These are phyloP conservation scores for Steinernema scapterisci DNA, from an alignment of 2,888 invertebrate genomes.

Conservation along the genomic window DNA sequence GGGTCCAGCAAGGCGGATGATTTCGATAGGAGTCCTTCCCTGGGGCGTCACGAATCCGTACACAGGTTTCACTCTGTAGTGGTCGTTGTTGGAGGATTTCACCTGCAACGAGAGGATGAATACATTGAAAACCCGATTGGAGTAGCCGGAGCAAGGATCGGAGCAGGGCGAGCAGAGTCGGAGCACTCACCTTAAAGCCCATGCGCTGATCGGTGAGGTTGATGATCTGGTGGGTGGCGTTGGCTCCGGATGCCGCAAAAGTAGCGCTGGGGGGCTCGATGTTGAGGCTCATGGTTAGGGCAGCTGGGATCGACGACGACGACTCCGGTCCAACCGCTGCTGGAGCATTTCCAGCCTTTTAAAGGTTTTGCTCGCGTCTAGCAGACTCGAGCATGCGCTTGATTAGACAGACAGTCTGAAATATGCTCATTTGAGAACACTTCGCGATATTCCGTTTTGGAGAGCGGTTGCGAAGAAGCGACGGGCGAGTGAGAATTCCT, in stretches of 20 bases:
- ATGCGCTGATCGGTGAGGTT: slow-evolving; percentile 46
- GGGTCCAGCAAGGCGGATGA: slow-evolving; percentile 40
- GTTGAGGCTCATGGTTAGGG: slow-evolving; percentile 45
- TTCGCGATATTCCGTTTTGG: no score
- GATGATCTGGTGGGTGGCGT: slow-evolving; percentile 47
- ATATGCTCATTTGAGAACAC: no score
- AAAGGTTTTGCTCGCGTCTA: neutral
- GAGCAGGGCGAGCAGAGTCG: neutral
- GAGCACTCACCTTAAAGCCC: slow-evolving; percentile 49
- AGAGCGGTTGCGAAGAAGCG: no score
- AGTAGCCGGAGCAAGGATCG: no score
- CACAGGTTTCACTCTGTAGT: slow-evolving; percentile 56
- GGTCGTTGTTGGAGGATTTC: slow-evolving; percentile 54
- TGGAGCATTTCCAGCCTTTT: neutral
- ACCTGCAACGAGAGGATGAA: slow-evolving; percentile 38
- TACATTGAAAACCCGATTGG: no score
- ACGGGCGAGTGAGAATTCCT: no score
- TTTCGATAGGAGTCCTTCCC: slow-evolving; percentile 38
- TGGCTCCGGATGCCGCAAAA: slow-evolving; percentile 52
- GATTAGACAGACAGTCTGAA: no score
- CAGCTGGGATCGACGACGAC: neutral
- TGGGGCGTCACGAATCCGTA: slow-evolving; percentile 50
- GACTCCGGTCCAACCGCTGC: neutral
- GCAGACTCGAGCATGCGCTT: neutral
- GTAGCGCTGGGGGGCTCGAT: slow-evolving; percentile 49